Percentiles rank a stretch among this genome's conserved stretches.
phyloP scores from a whole-genome alignment of 2,797 vertebrate genomes.

The Euthynnus affinis region DNA sequence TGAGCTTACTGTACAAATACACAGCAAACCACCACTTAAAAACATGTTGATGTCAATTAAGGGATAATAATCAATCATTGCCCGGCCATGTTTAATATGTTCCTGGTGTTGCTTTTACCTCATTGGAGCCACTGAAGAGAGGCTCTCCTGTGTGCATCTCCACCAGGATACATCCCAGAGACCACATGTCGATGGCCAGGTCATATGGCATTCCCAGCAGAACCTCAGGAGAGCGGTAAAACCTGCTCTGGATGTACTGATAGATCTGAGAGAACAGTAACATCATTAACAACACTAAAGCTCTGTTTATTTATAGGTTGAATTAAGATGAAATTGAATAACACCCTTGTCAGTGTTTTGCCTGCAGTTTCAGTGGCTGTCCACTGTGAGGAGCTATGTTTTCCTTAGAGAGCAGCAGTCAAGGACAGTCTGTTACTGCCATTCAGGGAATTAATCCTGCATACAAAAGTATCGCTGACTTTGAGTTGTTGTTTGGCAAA shows the following conservation, averaged over 20 bases:
- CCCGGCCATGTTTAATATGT: neutral
- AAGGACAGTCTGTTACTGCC: neutral
- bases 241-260: slow-evolving; percentile 97
- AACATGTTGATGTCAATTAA: neutral
- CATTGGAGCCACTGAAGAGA: slow-evolving; percentile 95
- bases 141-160: slow-evolving; percentile 97
- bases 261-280: slow-evolving; percentile 88
- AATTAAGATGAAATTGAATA: neutral
- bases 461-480: neutral
- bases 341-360: neutral
- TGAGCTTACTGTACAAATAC: neutral
- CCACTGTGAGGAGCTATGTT: slow-evolving; percentile 5
- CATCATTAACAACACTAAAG: neutral
- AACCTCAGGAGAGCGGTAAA: slow-evolving; percentile 95
- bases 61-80: neutral
- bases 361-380: slow-evolving; percentile 4
- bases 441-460: neutral
- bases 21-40: neutral
- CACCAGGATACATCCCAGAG: slow-evolving; percentile 94
- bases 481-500: neutral
- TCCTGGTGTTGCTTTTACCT: slow-evolving; percentile 80
- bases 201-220: slow-evolving; percentile 94
- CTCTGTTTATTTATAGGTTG: neutral
- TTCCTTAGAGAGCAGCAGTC: neutral
- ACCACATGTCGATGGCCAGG: slow-evolving; percentile 97